Evolutionary conservation across 2,113 vertebrate genomes (phyloP), one percentile per base, ranked within the genome.

Genomic region (Austrofundulus limnaeus): DNA sequence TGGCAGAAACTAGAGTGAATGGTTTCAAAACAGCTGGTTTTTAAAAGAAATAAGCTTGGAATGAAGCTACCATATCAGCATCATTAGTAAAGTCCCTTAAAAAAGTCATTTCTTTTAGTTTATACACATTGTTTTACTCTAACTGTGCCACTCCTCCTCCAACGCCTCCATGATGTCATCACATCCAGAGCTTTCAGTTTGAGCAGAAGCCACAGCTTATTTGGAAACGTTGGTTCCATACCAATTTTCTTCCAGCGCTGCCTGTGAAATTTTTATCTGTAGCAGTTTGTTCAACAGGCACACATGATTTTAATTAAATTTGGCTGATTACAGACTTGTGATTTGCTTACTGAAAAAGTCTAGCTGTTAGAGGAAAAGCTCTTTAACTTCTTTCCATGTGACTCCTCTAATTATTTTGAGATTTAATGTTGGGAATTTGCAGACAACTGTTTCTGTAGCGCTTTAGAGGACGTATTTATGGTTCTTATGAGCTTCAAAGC

Each of bases 291-390:
- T 43, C 21, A 61, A 41, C 31, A 61, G 6, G 46, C 46, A 38
- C 12, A 15, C 4, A 2, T 31, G 34, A 37, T 8, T 73, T 54
- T 34, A 72, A 68, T 68, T 53, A 24, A 38, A 54, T 58, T 50
- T 21, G 34, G 24, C 43, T 48, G 20, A 72, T 48, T 60, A 52
- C 28, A 17, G 28, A 75, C 41, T 17, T 15, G 42, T 34, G 19
- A 9, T 64, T 70, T 57, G 46, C 9, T 28, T 50, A 57, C 59
- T 52, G 5, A 28, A n/a, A 25, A 63, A 64, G 21, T 56, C 20
- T 24, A 25, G 49, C 41, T 55, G 6, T 21, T 13, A 23, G 19
- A 62, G 5, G 24, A 49, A 50, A 43, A 48, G 13, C 41, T 41
- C 65, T 60, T 28, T 28, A 43, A 56, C 21, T 62, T 25, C 1